Conservation (phyloP, 2,113 vertebrate genomes). For the Cyphomyrus plagiostoma region DNA sequence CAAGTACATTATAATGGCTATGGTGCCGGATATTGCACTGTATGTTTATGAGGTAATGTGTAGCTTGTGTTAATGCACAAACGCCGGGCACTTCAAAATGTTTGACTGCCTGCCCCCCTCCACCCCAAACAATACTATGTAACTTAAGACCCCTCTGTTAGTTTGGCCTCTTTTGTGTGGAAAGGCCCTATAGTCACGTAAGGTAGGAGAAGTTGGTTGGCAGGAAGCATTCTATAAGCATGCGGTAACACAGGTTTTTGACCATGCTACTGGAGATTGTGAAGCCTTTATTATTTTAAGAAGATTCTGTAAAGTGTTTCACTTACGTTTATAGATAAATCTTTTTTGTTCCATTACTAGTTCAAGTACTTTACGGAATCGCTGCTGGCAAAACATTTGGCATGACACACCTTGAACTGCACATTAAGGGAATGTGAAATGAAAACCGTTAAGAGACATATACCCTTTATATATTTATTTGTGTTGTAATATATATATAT, state of each 20-base stretch:
- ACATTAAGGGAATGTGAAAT: neutral
- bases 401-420: neutral
- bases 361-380: too few relatives aligned
- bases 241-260: too few relatives aligned
- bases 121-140: neutral
- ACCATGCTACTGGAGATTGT: too few relatives aligned
- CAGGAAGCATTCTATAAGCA: too few relatives aligned
- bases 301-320: too few relatives aligned
- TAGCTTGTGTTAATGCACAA: neutral
- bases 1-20: neutral
- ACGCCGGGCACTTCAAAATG: neutral
- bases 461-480: neutral
- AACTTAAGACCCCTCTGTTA: too few relatives aligned
- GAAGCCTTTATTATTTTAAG: too few relatives aligned
- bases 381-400: neutral
- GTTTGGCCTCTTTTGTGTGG: too few relatives aligned
- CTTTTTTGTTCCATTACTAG: too few relatives aligned
- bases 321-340: too few relatives aligned
- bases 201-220: too few relatives aligned
- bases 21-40: neutral
- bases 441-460: neutral
- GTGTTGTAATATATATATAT: neutral
- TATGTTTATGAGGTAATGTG: neutral
- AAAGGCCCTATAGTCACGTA: too few relatives aligned
- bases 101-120: neutral